These are phyloP conservation scores for Gobio occitaniae DNA, from an alignment of 2,797 vertebrate species.

Conservation along the genomic window DNA sequence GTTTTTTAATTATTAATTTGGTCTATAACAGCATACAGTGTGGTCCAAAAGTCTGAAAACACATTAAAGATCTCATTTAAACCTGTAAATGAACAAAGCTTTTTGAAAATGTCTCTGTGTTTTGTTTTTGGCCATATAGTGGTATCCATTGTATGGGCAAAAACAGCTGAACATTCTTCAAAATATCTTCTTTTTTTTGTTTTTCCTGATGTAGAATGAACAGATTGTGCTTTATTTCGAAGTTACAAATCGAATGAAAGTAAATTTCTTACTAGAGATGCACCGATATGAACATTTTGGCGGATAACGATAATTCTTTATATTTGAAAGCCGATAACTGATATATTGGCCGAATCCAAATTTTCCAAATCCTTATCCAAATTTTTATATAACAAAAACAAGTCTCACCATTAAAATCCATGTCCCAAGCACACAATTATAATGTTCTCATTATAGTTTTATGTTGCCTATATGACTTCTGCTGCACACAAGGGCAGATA, in stretches of 20 bases:
- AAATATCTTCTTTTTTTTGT: not conserved
- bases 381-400: too few relatives aligned
- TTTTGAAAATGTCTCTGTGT: not conserved
- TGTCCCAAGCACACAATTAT: too few relatives aligned
- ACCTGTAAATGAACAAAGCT: not conserved
- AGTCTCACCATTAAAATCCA: too few relatives aligned
- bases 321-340: too few relatives aligned
- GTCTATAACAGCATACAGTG: not conserved
- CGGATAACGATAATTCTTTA: too few relatives aligned
- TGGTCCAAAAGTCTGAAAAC: not conserved
- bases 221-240: not conserved
- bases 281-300: too few relatives aligned
- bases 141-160: not conserved
- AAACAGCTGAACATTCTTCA: not conserved
- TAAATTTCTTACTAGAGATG: not conserved
- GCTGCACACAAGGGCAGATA: too few relatives aligned
- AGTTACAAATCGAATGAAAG: not conserved
- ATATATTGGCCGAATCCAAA: too few relatives aligned
- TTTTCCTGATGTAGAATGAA: not conserved
- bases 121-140: not conserved
- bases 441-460: too few relatives aligned
- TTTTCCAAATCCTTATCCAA: too few relatives aligned
- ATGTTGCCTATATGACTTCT: too few relatives aligned
- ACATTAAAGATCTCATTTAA: not conserved
- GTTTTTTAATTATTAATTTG: constrained; percentile 19